A percentile compares a stretch with the other conserved stretches of the same genome.
phyloP scores from a whole-genome alignment of 1,140 invertebrate genomes.

The Orius insidiosus region DNA sequence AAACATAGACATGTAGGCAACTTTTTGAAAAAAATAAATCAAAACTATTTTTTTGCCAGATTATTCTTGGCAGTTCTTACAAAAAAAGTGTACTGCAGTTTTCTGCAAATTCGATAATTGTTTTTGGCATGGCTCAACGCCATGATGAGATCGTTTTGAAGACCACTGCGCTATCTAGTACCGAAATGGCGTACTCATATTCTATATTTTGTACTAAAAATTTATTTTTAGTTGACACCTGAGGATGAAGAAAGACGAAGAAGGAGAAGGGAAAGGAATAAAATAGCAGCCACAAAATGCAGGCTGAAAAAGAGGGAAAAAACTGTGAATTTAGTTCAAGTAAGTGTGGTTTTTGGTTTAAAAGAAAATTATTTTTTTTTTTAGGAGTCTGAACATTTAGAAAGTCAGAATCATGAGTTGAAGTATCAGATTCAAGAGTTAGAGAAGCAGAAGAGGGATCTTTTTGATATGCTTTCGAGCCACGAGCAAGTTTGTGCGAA shows the following conservation, averaged over 20 bases:
- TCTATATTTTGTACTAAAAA: no score
- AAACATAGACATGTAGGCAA: no score
- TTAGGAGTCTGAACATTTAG: constrained; percentile 66
- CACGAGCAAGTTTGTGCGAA: constrained; percentile 52
- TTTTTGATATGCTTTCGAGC: constrained; percentile 54
- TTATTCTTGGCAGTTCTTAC: no score
- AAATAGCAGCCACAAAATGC: constrained; percentile 90
- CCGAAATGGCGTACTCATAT: no score
- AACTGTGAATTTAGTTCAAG: constrained; percentile 60
- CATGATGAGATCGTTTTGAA: no score
- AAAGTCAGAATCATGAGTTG: constrained; percentile 70
- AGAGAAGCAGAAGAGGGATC: constrained; percentile 48
- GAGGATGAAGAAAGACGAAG: constrained; percentile 77
- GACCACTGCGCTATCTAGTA: no score
- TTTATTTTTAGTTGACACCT: constrained; percentile 51
- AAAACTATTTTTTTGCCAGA: no score
- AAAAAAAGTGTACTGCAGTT: no score
- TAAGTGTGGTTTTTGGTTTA: constrained; percentile 21
- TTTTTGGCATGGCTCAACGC: no score
- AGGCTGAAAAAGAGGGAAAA: constrained; percentile 82
- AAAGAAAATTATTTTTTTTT: constrained; percentile 8
- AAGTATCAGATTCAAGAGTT: constrained; percentile 64
- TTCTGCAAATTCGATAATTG: no score
- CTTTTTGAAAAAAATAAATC: no score
- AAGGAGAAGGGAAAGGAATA: constrained; percentile 73